phyloP scores from a whole-genome alignment of 2,113 vertebrate species.

The Empidonax traillii region DNA sequence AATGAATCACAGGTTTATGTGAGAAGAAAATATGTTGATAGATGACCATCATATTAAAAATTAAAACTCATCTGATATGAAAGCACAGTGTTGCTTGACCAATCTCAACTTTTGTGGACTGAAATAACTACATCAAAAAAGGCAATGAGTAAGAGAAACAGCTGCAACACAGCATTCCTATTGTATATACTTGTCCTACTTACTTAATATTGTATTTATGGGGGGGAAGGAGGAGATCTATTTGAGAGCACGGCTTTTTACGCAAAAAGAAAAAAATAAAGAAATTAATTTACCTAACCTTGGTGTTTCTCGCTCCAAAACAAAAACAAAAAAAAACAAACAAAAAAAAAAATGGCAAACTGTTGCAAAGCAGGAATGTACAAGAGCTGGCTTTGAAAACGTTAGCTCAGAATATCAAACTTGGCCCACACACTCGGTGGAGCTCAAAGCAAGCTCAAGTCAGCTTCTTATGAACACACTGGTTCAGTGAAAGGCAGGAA shows the following conservation, averaged over 20 bases:
- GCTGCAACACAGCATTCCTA: neutral
- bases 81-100: neutral
- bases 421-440: neutral
- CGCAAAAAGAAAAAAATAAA: neutral
- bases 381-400: neutral
- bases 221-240: fast-evolving
- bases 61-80: neutral
- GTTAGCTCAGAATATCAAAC: neutral
- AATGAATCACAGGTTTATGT: neutral
- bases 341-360: neutral
- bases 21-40: neutral
- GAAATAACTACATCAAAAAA: neutral
- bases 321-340: neutral
- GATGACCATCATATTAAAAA: neutral
- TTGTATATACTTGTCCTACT: neutral
- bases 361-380: neutral
- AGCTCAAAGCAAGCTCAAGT: neutral
- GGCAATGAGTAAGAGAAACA: neutral
- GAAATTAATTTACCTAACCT: neutral
- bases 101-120: neutral
- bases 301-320: neutral
- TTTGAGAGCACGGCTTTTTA: neutral
- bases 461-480: neutral
- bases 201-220: neutral
- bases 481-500: neutral